A percentile compares a stretch with the other conserved stretches of the same genome.
Conservation (phyloP, 2,888 invertebrate species). For the Biston betularia region DNA sequence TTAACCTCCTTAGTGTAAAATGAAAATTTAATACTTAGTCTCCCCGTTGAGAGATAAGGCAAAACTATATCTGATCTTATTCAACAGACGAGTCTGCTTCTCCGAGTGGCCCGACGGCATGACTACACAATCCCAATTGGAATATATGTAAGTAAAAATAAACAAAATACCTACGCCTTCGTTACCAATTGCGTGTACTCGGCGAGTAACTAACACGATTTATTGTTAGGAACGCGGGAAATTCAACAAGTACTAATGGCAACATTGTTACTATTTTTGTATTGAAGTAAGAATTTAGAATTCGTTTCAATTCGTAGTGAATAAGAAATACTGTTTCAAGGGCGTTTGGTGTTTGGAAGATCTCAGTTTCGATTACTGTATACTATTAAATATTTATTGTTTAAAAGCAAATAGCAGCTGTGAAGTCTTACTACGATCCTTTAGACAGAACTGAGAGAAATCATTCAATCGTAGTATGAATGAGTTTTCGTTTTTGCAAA, state of each 20-base stretch:
- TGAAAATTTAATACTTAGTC: not conserved
- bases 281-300: conserved; percentile 1
- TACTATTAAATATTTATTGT: conserved; percentile 25
- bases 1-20: not conserved
- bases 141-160: conserved; percentile 89
- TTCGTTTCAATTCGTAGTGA: conserved; percentile 10
- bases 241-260: conserved; percentile 11
- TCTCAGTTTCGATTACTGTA: conserved; percentile 4
- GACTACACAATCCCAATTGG: conserved; percentile 89
- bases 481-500: conserved; percentile 19
- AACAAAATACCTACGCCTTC: conserved; percentile 22
- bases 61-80: conserved; percentile 3
- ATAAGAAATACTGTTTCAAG: conserved; percentile 19
- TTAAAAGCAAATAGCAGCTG: conserved; percentile 24
- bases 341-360: conserved; percentile 15
- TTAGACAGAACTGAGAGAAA: conserved; percentile 6
- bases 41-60: not conserved
- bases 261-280: conserved; percentile 16
- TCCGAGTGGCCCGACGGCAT: conserved; percentile 94
- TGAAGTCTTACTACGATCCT: conserved; percentile 7
- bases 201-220: conserved; percentile 13
- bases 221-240: conserved; percentile 12
- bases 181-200: conserved; percentile 15
- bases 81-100: conserved; percentile 91
- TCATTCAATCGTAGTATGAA: conserved; percentile 26